A percentile compares a stretch with the other conserved stretches of the same genome.
Evolutionary conservation across 2,113 vertebrate species (phyloP).

Genomic region (Mastomys natalensis): DNA sequence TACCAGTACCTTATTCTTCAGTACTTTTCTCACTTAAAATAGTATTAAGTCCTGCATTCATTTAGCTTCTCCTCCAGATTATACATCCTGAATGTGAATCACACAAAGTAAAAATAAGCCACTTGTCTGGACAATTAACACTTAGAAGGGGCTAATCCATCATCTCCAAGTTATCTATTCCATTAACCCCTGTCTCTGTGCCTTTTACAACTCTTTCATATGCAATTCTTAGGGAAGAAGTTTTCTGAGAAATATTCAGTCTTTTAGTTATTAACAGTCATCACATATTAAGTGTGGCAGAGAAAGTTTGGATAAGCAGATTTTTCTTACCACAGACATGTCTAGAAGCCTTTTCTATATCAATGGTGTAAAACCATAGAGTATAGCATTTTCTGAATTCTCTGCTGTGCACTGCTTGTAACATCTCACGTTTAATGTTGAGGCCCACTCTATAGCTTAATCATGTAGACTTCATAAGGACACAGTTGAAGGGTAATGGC

Average conservation of each 20-base stretch:
- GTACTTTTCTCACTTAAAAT: background rate
- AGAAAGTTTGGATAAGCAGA: background rate
- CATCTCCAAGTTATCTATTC: conserved; percentile 1
- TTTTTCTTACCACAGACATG: background rate
- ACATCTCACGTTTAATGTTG: background rate
- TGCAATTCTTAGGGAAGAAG: background rate
- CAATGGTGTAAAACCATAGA: background rate
- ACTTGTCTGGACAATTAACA: background rate
- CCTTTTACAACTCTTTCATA: background rate
- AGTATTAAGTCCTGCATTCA: background rate
- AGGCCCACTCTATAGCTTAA: background rate
- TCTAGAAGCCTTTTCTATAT: background rate
- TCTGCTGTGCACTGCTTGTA: background rate
- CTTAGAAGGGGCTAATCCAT: background rate
- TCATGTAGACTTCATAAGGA: background rate
- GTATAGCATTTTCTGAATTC: background rate
- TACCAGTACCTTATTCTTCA: background rate
- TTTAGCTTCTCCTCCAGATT: background rate
- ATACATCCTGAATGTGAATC: background rate
- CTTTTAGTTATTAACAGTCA: background rate
- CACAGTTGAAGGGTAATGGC: background rate
- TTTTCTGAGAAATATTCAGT: background rate
- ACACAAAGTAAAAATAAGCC: background rate
- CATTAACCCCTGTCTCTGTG: background rate
- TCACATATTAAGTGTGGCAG: conserved; percentile 19